Evolutionary conservation across 2,797 vertebrate species (phyloP).

Genomic region (Ptychadena robeensis): DNA sequence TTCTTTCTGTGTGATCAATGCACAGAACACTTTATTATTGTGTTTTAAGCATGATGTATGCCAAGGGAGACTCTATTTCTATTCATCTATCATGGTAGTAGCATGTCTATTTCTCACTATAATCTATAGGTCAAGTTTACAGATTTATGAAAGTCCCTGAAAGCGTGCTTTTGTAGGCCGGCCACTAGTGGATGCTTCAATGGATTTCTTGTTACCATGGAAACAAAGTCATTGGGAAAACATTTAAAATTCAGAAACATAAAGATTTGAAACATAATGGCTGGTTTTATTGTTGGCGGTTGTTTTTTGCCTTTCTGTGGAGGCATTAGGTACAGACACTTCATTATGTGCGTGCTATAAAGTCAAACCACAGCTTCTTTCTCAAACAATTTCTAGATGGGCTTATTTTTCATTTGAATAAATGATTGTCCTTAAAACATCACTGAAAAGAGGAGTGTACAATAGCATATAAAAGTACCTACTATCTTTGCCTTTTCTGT

Average conservation of each 20-base stretch:
- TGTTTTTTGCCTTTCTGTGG: not conserved
- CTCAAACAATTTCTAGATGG: not conserved
- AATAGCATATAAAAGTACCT: not conserved
- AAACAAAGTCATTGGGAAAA: conserved; percentile 6
- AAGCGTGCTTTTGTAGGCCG: not conserved
- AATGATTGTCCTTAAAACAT: not conserved
- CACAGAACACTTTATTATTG: not conserved
- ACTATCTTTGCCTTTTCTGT: not conserved
- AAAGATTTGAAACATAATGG: conserved; percentile 25
- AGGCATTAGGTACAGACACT: not conserved
- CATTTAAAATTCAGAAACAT: not conserved
- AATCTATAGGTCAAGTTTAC: not conserved
- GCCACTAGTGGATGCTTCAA: not conserved
- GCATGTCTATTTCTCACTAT: not conserved
- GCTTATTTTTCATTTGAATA: not conserved
- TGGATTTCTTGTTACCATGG: conserved; percentile 19
- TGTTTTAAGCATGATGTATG: not conserved
- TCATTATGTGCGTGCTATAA: not conserved
- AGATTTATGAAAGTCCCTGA: not conserved
- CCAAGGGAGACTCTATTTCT: not conserved
- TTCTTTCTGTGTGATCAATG: no score
- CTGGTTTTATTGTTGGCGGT: not conserved
- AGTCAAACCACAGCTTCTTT: conserved; percentile 8
- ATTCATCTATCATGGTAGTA: not conserved
- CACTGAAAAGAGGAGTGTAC: not conserved